Conservation (phyloP, 1,140 invertebrate species). For the Neodiprion lecontei region DNA sequence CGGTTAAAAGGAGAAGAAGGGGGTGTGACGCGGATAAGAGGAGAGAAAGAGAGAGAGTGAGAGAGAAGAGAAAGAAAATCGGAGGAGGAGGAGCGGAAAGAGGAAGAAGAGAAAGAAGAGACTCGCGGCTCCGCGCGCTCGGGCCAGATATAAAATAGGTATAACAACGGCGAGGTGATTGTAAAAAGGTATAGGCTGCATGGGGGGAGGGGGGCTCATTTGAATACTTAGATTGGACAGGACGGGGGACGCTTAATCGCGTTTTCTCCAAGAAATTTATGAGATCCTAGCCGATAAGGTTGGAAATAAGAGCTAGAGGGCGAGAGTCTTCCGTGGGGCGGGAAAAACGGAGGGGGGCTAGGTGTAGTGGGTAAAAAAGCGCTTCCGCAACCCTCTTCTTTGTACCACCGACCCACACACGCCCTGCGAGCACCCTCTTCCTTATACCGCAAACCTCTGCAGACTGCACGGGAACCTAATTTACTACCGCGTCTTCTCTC, state of each 20-base stretch:
- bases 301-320: slow-evolving; percentile 44
- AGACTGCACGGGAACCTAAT: too few relatives aligned
- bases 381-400: too few relatives aligned
- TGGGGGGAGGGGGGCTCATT: slow-evolving; percentile 48
- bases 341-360: slow-evolving; percentile 36
- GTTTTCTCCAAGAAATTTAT: slow-evolving; percentile 60
- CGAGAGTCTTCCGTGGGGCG: slow-evolving; percentile 19
- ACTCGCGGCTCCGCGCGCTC: slow-evolving; percentile 22
- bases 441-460: too few relatives aligned
- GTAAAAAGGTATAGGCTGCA: slow-evolving; percentile 45
- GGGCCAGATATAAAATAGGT: not conserved
- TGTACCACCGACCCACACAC: too few relatives aligned
- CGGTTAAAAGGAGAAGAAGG: not conserved
- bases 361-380: slow-evolving; percentile 23
- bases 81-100: not conserved
- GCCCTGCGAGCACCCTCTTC: too few relatives aligned
- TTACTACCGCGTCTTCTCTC: too few relatives aligned
- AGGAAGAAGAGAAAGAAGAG: slow-evolving; percentile 14
- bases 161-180: slow-evolving; percentile 29
- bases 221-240: slow-evolving; percentile 64
- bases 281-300: slow-evolving; percentile 58
- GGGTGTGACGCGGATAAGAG: slow-evolving; percentile 14
- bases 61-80: slow-evolving; percentile 6
- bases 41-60: slow-evolving; percentile 2
- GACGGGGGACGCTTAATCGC: slow-evolving; percentile 58